Evolutionary conservation across 2,113 vertebrate genomes (phyloP).

Genomic region (Marcusenius ussheri): DNA sequence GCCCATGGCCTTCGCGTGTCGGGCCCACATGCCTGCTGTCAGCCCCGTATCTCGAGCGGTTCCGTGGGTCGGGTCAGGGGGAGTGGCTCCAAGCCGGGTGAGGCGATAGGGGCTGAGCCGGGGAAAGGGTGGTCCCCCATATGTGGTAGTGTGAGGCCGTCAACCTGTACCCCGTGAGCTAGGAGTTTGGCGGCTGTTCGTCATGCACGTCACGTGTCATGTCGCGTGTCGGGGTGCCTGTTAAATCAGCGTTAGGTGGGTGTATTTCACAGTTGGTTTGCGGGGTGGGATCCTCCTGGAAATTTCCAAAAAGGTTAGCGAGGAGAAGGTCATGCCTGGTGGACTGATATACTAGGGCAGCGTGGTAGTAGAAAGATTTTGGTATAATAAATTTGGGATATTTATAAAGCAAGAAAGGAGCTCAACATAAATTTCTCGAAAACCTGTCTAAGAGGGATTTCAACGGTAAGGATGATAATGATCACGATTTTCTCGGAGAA

Average conservation of each 20-base stretch:
- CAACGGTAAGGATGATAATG: not conserved
- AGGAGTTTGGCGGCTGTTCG: not conserved
- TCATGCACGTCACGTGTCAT: not conserved
- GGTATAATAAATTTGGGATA: not conserved
- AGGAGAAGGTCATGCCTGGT: not conserved
- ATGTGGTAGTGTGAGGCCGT: not conserved
- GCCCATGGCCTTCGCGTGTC: constrained; percentile 55
- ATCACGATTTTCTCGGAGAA: not conserved
- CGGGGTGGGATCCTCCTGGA: not conserved
- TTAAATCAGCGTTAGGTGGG: too few species aligned
- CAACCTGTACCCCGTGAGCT: not conserved
- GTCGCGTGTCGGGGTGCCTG: not conserved
- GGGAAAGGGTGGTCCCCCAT: not conserved
- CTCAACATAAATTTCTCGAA: not conserved
- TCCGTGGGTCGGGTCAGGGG: constrained; percentile 49
- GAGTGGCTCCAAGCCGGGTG: constrained; percentile 37
- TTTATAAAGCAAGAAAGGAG: not conserved
- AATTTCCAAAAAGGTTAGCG: not conserved
- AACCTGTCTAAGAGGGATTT: too few species aligned
- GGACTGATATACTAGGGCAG: not conserved
- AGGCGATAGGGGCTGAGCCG: not conserved
- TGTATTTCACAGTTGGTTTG: not conserved
- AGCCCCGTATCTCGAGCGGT: constrained; percentile 44
- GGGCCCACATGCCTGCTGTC: constrained; percentile 50
- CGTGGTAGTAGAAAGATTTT: not conserved